phyloP scores from a whole-genome alignment of 2,113 vertebrate species.

The Pterocles orientalis region DNA sequence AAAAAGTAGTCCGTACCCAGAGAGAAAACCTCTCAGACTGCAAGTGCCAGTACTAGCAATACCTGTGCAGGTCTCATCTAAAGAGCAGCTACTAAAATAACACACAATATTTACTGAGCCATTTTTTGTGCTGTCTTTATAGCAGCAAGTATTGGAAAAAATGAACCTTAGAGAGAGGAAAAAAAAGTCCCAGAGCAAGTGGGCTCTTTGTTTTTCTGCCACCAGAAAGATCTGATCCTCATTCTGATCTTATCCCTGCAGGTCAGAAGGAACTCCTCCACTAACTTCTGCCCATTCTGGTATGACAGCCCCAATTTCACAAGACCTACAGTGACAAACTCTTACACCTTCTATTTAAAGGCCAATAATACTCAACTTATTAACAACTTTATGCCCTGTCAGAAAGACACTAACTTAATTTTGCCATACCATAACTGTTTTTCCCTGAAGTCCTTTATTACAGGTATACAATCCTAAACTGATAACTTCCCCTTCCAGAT shows the following conservation, averaged over 20 bases:
- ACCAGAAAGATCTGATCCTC: neutral
- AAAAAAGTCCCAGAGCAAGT: neutral
- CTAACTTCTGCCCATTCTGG: neutral
- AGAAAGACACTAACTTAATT: neutral
- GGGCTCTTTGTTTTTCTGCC: constrained; percentile 3
- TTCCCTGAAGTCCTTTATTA: neutral
- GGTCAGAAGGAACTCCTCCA: neutral
- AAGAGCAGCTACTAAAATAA: constrained; percentile 47
- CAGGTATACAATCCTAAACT: neutral
- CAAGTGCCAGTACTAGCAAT: neutral
- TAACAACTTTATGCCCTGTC: neutral
- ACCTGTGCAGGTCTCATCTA: neutral
- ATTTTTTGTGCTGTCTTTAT: constrained; percentile 15
- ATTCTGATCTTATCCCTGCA: neutral
- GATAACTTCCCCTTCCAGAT: neutral
- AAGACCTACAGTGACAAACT: neutral
- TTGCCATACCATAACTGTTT: neutral
- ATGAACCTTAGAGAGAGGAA: neutral
- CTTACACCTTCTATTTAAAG: constrained; percentile 1
- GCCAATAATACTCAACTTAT: neutral
- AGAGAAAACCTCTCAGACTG: neutral
- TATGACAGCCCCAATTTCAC: neutral
- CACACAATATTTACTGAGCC: neutral
- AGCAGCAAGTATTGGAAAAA: constrained; percentile 12
- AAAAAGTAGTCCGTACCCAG: neutral